These are phyloP conservation scores for Hydractinia echinata DNA, from an alignment of 30 jellyfish, hydroid and myxozoan genomes.

Conservation along the genomic window DNA sequence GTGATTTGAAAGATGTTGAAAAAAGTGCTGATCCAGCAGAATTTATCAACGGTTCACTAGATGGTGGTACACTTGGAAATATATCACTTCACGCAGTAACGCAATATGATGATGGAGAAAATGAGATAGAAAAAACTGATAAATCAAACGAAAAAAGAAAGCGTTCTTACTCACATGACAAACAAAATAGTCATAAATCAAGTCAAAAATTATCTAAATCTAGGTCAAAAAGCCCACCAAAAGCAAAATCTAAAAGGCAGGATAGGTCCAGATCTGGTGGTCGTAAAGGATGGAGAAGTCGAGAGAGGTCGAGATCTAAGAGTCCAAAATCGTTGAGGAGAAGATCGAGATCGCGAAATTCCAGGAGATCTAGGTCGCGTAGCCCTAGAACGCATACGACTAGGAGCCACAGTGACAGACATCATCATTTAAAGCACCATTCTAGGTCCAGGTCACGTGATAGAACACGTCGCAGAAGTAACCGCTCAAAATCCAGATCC, in stretches of 20 bases:
- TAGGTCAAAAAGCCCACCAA: constrained; percentile 14
- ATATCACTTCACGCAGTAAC: constrained; percentile 23
- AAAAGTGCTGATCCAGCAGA: too few relatives aligned
- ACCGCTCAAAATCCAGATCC: neutral
- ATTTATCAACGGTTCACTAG: neutral
- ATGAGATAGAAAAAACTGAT: neutral
- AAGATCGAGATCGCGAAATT: neutral
- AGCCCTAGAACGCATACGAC: neutral
- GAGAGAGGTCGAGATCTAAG: neutral
- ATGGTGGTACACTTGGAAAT: constrained; percentile 7
- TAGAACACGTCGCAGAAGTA: neutral
- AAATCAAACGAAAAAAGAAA: neutral
- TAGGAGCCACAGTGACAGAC: neutral
- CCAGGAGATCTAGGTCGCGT: neutral
- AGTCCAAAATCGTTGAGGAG: neutral
- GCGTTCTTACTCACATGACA: neutral
- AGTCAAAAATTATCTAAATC: neutral
- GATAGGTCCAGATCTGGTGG: neutral
- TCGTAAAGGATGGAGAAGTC: neutral
- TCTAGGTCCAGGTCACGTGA: constrained; percentile 17
- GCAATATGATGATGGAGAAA: constrained; percentile 28
- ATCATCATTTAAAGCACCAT: neutral
- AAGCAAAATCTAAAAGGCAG: neutral
- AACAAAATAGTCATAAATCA: neutral
- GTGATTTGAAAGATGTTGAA: too few relatives aligned